Evolutionary conservation across 2,797 vertebrate genomes (phyloP), one percentile per base, ranked within the genome.

Genomic region (Harpagifer antarcticus): DNA sequence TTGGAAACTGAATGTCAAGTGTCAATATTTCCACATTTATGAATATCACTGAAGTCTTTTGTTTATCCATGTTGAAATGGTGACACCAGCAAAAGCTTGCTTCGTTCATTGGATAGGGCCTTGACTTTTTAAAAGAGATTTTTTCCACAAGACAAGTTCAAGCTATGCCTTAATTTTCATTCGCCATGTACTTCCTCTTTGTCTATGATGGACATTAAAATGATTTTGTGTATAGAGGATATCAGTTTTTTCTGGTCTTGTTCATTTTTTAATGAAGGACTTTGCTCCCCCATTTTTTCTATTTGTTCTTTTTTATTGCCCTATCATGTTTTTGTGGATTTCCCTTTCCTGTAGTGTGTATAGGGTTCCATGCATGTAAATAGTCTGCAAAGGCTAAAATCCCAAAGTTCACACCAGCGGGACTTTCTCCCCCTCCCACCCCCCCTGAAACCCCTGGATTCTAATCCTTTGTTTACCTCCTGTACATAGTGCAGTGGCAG

Each of bases 111-210:
- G 3, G 49, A 45, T 19, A n/a, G 3, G 59, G 10, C 20, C 69
- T 66, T 5, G 43, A 31, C 44, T 57, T 44, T 31, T 50, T 43
- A 65, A 17, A 7, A 55, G 11, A 49, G 10, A 37, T 47, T 52
- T 3, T 60, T 37, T 53, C 64, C 13, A 63, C 31, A 60, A 61
- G 57, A 68, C 45, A 49, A 12, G 59, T 14, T 13, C 19, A 69
- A 72, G 37, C 23, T 27, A 60, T 79, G 86, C 85, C 83, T 85
- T 81, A 74, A 68, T 3, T 78, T 31, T 79, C 23, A 27, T 66
- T 74, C 64, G 59, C 52, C 62, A 57, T 56, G 56, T 50, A 19
- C 27, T 42, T 75, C 33, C 62, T 76, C 43, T 77, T 45, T 37
- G 50, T 81, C 45, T 42, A 27, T 33, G 20, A 60, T 31, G 17